Evolutionary conservation across 2,888 invertebrate species (phyloP), one percentile per base, ranked within the genome.

Genomic region (Ashinkailepas kermadecensis): DNA sequence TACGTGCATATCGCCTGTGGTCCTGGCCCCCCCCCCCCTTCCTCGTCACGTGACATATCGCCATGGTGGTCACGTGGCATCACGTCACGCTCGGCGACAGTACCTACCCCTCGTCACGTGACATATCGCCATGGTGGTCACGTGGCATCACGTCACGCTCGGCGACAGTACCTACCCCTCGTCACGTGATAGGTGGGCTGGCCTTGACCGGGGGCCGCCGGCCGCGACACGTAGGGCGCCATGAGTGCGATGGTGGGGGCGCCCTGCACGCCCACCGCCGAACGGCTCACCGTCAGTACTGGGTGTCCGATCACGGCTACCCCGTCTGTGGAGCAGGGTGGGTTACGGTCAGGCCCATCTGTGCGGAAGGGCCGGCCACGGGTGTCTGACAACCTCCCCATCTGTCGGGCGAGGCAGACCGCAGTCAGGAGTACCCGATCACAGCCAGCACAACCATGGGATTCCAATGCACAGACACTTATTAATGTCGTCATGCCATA

Each of bases 101-200:
- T n/a, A n/a, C n/a, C n/a, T n/a, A n/a, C n/a, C n/a, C n/a, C n/a
- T n/a, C 21, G 74, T 54, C 74, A n/a, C n/a, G n/a, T n/a, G 74
- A 39, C 39, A 39, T 39, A 39, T 4, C 4, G 39, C 39, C 39
- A 39, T 39, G 39, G 39, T 39, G 39, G 39, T 39, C 39, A 39
- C 39, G 39, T 39, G 39, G 39, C 39, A 39, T 39, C 39, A 39
- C 39, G 39, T 39, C 39, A 1, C 39, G 4, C 39, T 25, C 11
- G 67, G n/a, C 67, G 25, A 13, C 67, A 4, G 4, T 23, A 39
- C 70, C 15, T 15, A 70, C 70, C 70, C 56, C 74, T 54, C 21
- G 74, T 54, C 74, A 74, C 21, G 21, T 74, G 74, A 21, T 74
- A 74, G 74, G 74, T 74, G 21, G 74, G 56, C 56, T 74, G 74